A percentile compares a stretch with the other conserved stretches of the same genome.
phyloP scores from a whole-genome alignment of 2,797 vertebrate genomes.

The Chromis chromis region DNA sequence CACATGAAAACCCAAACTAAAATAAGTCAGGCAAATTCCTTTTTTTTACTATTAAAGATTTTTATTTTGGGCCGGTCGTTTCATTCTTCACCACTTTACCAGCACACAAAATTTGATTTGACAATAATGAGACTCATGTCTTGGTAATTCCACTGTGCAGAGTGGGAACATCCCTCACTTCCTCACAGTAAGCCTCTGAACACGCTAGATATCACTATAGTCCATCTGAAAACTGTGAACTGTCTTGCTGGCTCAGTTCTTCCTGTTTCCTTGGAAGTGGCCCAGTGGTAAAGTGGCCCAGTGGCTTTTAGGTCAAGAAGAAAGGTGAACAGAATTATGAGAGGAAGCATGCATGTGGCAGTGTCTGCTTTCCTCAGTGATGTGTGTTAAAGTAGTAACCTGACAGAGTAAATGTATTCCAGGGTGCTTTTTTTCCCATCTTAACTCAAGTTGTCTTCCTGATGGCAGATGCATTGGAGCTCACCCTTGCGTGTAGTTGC shows the following conservation, averaged over 20 bases:
- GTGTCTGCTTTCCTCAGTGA: conserved; percentile 83
- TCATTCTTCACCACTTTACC: no score
- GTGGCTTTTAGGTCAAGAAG: conserved; percentile 81
- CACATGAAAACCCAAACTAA: conserved; percentile 50
- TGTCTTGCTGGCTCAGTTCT: conserved; percentile 62
- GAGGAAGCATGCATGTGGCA: conserved; percentile 84
- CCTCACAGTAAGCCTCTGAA: conserved; percentile 66
- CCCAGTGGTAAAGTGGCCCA: conserved; percentile 74
- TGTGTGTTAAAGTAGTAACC: conserved; percentile 81
- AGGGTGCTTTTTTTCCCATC: conserved; percentile 63
- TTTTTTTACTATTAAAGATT: conserved; percentile 11
- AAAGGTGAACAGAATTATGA: conserved; percentile 85
- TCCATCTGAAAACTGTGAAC: conserved; percentile 79
- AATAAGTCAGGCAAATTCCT: conserved; percentile 50
- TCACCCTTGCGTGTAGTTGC: conserved; percentile 78
- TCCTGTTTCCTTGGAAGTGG: conserved; percentile 80
- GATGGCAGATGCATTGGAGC: conserved; percentile 81
- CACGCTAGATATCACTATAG: conserved; percentile 71
- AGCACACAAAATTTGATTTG: conserved; percentile 67
- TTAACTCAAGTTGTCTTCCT: conserved; percentile 79
- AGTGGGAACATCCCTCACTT: conserved; percentile 67
- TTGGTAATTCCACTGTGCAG: conserved; percentile 64
- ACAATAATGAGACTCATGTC: conserved; percentile 71
- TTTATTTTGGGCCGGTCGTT: neutral
- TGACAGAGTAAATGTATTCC: conserved; percentile 83